Percentiles rank a stretch among this genome's conserved stretches.
These are phyloP conservation scores for Onychomys torridus DNA, from an alignment of 2,797 vertebrate species.

Conservation along the genomic window DNA sequence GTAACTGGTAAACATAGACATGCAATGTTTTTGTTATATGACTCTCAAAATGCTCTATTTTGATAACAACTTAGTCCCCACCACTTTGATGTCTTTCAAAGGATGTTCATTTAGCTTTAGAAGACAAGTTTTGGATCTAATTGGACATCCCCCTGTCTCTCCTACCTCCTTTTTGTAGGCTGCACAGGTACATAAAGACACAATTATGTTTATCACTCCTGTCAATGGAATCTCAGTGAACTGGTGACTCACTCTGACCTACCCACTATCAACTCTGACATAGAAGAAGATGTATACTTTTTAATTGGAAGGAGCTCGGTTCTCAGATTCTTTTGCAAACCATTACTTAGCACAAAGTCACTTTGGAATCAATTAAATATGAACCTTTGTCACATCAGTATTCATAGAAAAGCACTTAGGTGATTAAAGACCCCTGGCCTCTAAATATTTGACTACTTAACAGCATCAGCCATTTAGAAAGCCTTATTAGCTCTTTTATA, in stretches of 20 bases:
- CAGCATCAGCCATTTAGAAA: slow-evolving; percentile 60
- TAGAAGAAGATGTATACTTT: slow-evolving; percentile 53
- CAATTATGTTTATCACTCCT: background rate
- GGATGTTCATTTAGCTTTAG: background rate
- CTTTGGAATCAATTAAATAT: slow-evolving; percentile 81
- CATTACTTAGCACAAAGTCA: slow-evolving; percentile 77
- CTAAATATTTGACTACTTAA: slow-evolving; percentile 79
- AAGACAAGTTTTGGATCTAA: slow-evolving; percentile 30
- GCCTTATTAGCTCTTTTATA: slow-evolving; percentile 65
- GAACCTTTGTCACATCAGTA: slow-evolving; percentile 77
- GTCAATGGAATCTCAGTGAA: background rate
- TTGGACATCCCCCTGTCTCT: background rate
- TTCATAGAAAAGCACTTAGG: slow-evolving; percentile 74
- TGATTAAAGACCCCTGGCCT: slow-evolving; percentile 78
- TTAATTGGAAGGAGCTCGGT: slow-evolving; percentile 56
- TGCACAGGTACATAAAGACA: background rate
- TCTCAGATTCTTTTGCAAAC: slow-evolving; percentile 57
- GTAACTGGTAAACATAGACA: background rate
- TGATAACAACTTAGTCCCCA: background rate
- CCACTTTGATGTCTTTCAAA: background rate
- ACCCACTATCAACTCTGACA: slow-evolving; percentile 45
- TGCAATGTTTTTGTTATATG: background rate
- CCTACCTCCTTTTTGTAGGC: background rate
- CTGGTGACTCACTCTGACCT: slow-evolving; percentile 32
- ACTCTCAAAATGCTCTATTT: slow-evolving; percentile 13